Evolutionary conservation across 1,140 invertebrate species (phyloP).

Genomic region (Cherax destructor): DNA sequence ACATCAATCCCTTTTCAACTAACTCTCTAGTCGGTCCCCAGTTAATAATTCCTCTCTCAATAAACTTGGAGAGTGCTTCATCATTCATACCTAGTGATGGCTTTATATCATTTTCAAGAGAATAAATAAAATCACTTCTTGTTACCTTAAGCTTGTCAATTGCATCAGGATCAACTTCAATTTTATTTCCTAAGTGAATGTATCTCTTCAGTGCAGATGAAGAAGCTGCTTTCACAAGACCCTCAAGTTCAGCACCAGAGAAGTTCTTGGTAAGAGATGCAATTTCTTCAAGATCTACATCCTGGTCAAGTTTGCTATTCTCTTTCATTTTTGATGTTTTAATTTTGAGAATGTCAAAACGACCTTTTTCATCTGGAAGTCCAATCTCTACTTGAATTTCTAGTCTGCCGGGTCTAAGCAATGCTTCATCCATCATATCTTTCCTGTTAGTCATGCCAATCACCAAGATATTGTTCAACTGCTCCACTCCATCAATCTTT

Average conservation of each 20-base stretch:
- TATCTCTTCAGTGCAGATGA: conserved; percentile 99
- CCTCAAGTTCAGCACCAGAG: conserved; percentile 99
- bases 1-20: conserved; percentile 92
- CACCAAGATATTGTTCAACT: conserved; percentile 99
- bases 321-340: conserved; percentile 95
- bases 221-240: conserved; percentile 96
- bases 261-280: conserved; percentile 97
- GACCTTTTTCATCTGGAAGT: conserved; percentile 91
- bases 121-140: conserved; percentile 94
- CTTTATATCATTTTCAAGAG: conserved; percentile 97
- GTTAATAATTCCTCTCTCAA: conserved; percentile 90
- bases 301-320: conserved; percentile 91
- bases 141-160: conserved; percentile 93
- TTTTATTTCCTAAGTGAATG: conserved; percentile 96
- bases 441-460: conserved; percentile 94
- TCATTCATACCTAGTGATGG: conserved; percentile 82
- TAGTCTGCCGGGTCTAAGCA: conserved; percentile 95
- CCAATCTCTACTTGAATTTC: conserved; percentile 99
- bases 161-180: conserved; percentile 97
- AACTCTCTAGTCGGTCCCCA: conserved; percentile 94
- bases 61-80: conserved; percentile 88
- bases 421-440: conserved; percentile 99
- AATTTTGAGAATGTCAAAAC: conserved; percentile 90
- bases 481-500: conserved; percentile 99
- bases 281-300: conserved; percentile 93